Conservation (phyloP, 2,797 vertebrate species). For the Galagoides demidoff region DNA sequence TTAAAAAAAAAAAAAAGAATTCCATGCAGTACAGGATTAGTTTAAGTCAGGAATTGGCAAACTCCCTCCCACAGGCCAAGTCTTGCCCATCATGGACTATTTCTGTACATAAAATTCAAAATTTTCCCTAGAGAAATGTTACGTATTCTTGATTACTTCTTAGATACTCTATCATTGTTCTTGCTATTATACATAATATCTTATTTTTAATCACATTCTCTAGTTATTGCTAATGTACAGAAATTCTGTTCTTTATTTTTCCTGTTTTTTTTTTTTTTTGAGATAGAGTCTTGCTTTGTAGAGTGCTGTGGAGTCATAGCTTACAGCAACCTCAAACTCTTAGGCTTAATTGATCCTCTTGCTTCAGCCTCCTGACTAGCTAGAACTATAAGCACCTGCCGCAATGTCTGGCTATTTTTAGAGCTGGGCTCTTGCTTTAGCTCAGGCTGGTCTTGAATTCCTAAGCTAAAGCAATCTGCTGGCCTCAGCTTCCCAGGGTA, state of each 20-base stretch:
- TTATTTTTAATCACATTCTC: slow-evolving; percentile 43
- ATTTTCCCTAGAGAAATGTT: neutral
- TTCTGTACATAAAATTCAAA: neutral
- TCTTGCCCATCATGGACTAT: neutral
- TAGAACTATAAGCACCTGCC: too few species aligned
- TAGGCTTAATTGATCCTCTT: too few species aligned
- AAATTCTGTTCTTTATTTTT: neutral
- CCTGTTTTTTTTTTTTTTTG: too few species aligned
- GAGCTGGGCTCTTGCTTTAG: too few species aligned
- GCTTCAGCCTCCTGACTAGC: too few species aligned
- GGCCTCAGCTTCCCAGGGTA: too few species aligned
- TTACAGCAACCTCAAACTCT: too few species aligned
- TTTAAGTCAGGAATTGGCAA: neutral
- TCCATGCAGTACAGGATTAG: neutral
- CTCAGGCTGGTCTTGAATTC: too few species aligned
- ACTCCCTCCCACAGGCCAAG: neutral
- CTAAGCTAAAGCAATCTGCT: too few species aligned
- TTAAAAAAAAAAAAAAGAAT: neutral
- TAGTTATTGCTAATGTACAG: neutral
- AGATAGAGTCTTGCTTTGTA: too few species aligned
- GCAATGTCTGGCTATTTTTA: too few species aligned
- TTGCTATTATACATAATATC: neutral
- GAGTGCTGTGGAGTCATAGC: too few species aligned
- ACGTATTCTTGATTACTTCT: neutral
- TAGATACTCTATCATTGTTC: neutral